Conservation (phyloP, 2,797 vertebrate genomes). For the Zenarchopterus dispar region DNA sequence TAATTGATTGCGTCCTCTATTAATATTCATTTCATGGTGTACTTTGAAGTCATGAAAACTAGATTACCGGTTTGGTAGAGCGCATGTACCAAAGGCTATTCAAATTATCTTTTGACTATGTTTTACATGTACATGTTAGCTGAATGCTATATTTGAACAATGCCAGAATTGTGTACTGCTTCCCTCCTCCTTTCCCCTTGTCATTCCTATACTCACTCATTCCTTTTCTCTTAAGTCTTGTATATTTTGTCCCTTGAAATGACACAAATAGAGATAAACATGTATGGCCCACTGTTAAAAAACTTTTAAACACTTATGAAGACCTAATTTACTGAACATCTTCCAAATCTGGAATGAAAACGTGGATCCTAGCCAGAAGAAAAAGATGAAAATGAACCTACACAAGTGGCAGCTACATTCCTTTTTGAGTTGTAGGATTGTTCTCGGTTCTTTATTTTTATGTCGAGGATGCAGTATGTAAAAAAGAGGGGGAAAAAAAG, state of each 20-base stretch:
- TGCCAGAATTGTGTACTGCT: conserved; percentile 63
- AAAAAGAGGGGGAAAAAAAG: conserved; percentile 67
- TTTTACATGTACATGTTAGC: conserved; percentile 70
- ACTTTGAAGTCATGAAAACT: conserved; percentile 76
- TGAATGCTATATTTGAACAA: conserved; percentile 65
- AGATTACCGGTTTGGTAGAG: conserved; percentile 68
- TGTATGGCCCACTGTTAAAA: conserved; percentile 67
- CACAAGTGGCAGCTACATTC: conserved; percentile 88
- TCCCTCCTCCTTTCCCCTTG: conserved; percentile 54
- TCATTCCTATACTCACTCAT: conserved; percentile 61
- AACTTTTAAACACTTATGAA: conserved; percentile 58
- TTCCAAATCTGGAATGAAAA: conserved; percentile 54
- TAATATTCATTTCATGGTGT: conserved; percentile 71
- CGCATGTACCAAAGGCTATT: conserved; percentile 62
- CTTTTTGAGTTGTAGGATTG: conserved; percentile 84
- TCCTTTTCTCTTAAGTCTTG: conserved; percentile 54
- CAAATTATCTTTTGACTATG: conserved; percentile 59
- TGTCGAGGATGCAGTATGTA: conserved; percentile 90
- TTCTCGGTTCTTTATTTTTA: conserved; percentile 84
- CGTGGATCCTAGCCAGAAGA: conserved; percentile 59
- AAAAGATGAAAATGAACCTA: conserved; percentile 59
- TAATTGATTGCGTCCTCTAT: conserved; percentile 54
- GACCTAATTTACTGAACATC: conserved; percentile 60
- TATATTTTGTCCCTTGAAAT: conserved; percentile 64
- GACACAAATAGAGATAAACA: conserved; percentile 46